Percentiles rank a stretch among this genome's conserved stretches.
These are phyloP conservation scores for Anguilla rostrata DNA, from an alignment of 2,113 vertebrate genomes.

Conservation along the genomic window DNA sequence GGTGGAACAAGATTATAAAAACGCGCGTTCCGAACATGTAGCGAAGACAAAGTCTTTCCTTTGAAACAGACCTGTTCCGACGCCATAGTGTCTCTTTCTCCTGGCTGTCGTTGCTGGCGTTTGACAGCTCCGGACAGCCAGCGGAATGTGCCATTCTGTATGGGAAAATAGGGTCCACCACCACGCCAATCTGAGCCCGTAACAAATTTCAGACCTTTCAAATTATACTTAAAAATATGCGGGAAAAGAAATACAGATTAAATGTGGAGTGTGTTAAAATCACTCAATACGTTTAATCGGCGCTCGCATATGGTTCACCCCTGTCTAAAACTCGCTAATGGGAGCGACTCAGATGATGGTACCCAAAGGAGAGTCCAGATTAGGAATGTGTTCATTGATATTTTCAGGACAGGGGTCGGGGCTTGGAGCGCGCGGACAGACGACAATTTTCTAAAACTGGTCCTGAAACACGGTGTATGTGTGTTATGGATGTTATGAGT, in stretches of 20 bases:
- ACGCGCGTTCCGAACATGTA: not conserved
- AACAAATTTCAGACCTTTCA: not conserved
- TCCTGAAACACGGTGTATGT: not conserved
- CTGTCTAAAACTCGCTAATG: conserved; percentile 45
- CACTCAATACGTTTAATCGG: too few relatives aligned
- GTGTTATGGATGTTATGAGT: too few relatives aligned
- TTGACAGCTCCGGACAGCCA: conserved; percentile 42
- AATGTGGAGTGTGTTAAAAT: not conserved
- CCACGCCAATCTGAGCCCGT: not conserved
- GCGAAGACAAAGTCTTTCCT: conserved; percentile 32
- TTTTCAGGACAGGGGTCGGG: conserved; percentile 43
- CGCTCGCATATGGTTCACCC: conserved; percentile 53
- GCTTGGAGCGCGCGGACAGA: not conserved
- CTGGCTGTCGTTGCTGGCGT: conserved; percentile 26
- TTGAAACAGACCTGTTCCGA: conserved; percentile 75
- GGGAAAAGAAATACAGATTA: too few relatives aligned
- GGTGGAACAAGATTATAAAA: not conserved
- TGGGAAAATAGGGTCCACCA: not conserved
- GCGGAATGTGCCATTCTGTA: conserved; percentile 51
- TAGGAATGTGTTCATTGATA: conserved; percentile 49
- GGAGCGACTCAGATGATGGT: conserved; percentile 16
- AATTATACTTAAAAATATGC: not conserved
- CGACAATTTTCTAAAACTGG: too few relatives aligned
- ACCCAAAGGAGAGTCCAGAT: conserved; percentile 57
- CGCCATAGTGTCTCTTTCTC: conserved; percentile 75